Evolutionary conservation across 2,797 vertebrate species (phyloP).

Genomic region (Prunella strophiata): DNA sequence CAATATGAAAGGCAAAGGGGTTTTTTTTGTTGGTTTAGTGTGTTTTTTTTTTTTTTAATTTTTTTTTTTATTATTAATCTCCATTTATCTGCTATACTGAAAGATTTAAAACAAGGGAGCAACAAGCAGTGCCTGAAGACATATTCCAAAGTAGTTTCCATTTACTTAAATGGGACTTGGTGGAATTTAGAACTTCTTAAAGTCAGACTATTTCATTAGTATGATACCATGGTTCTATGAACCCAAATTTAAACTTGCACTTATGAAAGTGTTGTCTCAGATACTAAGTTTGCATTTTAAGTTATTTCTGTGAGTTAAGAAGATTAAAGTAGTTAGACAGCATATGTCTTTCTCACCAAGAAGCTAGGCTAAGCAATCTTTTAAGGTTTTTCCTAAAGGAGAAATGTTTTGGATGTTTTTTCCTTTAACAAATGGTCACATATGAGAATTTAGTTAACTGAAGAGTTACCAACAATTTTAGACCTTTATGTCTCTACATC

Average conservation of each 20-base stretch:
- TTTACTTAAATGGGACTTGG: not conserved
- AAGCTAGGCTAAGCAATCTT: not conserved
- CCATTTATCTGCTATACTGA: not conserved
- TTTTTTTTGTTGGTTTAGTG: not conserved
- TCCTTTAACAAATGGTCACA: not conserved
- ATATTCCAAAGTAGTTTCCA: not conserved
- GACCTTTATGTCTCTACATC: not conserved
- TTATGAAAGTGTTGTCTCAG: not conserved
- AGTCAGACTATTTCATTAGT: not conserved
- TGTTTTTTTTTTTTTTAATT: not conserved
- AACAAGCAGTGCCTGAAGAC: not conserved
- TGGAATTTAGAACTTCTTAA: not conserved
- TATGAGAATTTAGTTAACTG: not conserved
- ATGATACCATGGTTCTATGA: not conserved
- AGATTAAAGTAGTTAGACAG: not conserved
- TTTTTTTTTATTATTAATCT: not conserved
- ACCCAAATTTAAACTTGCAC: not conserved
- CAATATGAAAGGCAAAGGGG: slow-evolving; percentile 26
- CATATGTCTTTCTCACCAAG: not conserved
- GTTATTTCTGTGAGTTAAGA: not conserved
- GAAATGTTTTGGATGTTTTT: not conserved
- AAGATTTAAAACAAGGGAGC: not conserved
- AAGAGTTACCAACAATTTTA: not conserved
- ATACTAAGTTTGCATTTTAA: slow-evolving; percentile 25
- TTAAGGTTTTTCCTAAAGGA: not conserved